Evolutionary conservation across 2,888 invertebrate genomes (phyloP), one percentile per base, ranked within the genome.

Genomic region (Caenorhabditis doughertyi): DNA sequence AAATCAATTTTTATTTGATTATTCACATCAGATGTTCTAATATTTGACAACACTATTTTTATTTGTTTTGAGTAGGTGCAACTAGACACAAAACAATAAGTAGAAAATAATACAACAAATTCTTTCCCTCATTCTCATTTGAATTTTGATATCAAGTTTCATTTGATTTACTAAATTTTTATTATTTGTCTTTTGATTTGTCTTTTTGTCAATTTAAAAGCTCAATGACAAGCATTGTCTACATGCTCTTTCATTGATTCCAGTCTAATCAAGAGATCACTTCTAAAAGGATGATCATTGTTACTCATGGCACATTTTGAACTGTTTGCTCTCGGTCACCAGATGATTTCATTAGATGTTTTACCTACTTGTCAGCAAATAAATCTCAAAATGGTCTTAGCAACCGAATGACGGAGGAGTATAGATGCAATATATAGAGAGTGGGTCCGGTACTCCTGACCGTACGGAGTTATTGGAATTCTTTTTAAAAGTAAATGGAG

Each of bases 321-420:
- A 73, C 73, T 73, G 47, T 73, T 73, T 73, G 73, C 64, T 62
- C 72, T 56, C 56, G 64, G 64, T 73, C 73, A 4, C 9, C 23
- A 16, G 32, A 29, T 65, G 64, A 56, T 64, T 73, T 18, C 35
- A 18, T 32, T 29, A n/a, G n/a, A 16, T 49, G 44, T 44, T 58
- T n/a, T 23, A 25, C 39, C 58, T 49, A 29, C 25, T 70, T 58
- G 16, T 60, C 35, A 8, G 44, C 21, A 68, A 68, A 68, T 55
- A 68, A 29, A 60, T 51, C 62, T 60, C 60, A 42, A 39, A 35
- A 60, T 60, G 39, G 25, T 64, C 55, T 55, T n/a, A 29, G 25
- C 11, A 25, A 25, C 11, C 4, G 8, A 47, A 13, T 47, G 44
- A 47, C 44, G 44, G 44, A 47, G 42, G 32, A 32, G n/a, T n/a